Percentiles rank a stretch among this genome's conserved stretches.
Evolutionary conservation across 1,140 invertebrate genomes (phyloP).

Genomic region (Lepidurus arcticus): DNA sequence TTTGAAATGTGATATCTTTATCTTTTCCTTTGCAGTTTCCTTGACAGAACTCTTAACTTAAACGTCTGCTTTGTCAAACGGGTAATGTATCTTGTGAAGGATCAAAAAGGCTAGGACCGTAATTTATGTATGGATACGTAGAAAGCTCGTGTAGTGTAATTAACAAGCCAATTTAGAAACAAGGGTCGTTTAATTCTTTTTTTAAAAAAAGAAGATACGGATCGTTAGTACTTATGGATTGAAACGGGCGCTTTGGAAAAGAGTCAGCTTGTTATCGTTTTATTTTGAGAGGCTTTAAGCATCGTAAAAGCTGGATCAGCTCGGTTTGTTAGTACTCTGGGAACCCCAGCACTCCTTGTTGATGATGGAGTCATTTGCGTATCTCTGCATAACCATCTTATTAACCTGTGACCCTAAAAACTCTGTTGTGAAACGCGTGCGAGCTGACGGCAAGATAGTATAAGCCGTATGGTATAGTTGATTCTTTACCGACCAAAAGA

Average conservation of each 20-base stretch:
- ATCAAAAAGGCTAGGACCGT: neutral
- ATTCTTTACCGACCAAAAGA: neutral
- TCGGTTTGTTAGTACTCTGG: neutral
- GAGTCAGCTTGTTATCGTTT: neutral
- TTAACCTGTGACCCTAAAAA: neutral
- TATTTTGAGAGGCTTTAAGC: neutral
- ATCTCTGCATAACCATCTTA: constrained; percentile 10
- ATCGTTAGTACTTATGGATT: neutral
- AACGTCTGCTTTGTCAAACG: neutral
- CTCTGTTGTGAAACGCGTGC: constrained; percentile 4
- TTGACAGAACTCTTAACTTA: neutral
- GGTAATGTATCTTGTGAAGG: neutral
- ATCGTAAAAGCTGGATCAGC: neutral
- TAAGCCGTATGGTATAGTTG: neutral
- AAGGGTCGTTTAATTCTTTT: neutral
- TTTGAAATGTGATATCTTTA: too few relatives aligned
- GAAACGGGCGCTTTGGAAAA: neutral
- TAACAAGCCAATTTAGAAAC: constrained; percentile 19
- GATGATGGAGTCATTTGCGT: constrained; percentile 17
- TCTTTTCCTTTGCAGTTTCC: neutral
- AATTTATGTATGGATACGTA: neutral
- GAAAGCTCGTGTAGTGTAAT: neutral
- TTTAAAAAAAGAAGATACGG: neutral
- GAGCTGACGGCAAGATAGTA: neutral
- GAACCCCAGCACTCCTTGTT: constrained; percentile 14